Conservation (phyloP, 2,888 invertebrate species). For the Erebia aethiops region DNA sequence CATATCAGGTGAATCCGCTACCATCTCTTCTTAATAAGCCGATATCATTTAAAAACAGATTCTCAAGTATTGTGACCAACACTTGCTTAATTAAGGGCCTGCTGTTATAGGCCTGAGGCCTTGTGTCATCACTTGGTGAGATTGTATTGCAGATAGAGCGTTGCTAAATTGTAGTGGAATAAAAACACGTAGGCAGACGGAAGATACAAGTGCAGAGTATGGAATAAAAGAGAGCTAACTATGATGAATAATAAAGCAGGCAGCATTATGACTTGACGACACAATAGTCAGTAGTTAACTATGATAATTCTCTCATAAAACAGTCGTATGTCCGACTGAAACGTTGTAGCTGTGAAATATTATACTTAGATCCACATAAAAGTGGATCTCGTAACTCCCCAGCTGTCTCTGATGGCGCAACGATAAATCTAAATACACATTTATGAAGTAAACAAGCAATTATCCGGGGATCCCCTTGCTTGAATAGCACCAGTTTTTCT, state of each 20-base stretch:
- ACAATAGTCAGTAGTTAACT: constrained; percentile 24
- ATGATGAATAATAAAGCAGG: background rate
- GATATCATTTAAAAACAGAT: no score
- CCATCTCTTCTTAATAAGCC: no score
- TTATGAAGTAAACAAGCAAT: constrained; percentile 23
- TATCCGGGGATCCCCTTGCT: background rate
- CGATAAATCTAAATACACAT: constrained; percentile 35
- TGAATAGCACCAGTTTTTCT: background rate
- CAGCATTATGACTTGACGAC: background rate
- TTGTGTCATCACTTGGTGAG: no score
- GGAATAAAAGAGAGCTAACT: background rate
- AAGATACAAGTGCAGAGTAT: no score
- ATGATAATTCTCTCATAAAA: constrained; percentile 27
- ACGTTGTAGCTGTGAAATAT: constrained; percentile 25
- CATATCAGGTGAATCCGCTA: no score
- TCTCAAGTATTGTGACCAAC: no score
- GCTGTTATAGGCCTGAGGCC: no score
- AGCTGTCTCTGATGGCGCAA: constrained; percentile 34
- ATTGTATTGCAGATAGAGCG: no score
- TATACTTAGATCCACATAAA: constrained; percentile 30
- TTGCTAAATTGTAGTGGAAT: no score
- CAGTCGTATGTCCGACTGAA: constrained; percentile 15
- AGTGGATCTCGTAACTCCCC: constrained; percentile 32
- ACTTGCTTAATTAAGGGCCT: no score
- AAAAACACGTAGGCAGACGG: no score